Evolutionary conservation across 1,140 invertebrate genomes (phyloP), one percentile per base, ranked within the genome.

Genomic region (Idris sp.): DNA sequence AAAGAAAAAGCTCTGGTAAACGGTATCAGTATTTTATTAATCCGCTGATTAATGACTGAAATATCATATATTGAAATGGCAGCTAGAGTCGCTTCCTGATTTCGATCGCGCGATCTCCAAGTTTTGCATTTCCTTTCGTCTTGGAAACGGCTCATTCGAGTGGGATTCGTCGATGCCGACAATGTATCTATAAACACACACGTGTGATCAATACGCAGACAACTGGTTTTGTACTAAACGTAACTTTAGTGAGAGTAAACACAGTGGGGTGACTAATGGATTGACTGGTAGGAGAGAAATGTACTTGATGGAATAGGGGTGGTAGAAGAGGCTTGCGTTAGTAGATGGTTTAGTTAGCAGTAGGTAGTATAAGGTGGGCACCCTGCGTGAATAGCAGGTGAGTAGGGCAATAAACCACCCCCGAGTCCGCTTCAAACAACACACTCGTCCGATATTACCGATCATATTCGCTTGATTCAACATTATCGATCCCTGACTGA

Each of bases 291-390:
- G 74, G 74, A 76, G 77, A 75, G 69, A 56, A 72, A 74, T 51
- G 58, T 54, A 58, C 64, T 48, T 40, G 53, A 48, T 48, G 61
- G 56, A 44, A 49, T 46, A 54, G 64, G 59, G 73, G 54, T 59
- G 71, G 67, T 41, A 30, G 76, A 51, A 58, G 58, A 40, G 61
- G 65, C 65, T 38, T 43, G 54, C 59, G 64, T 67, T 54, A 67
- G 71, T 79, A 79, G 79, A 68, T 78, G 78, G 56, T 74, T 58
- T 41, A 71, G 77, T 83, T 54, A 76, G 78, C 76, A 76, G 81
- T 80, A 77, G 79, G 81, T 83, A 79, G 81, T 80, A 77, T 79
- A 80, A 82, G 81, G 83, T 81, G 82, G 80, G 83, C 83, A 84
- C 79, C 82, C 72, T 82, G 81, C 80, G 77, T 74, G 81, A 69